Percentiles rank a stretch among this genome's conserved stretches.
These are phyloP conservation scores for Brachyptera putata DNA, from an alignment of 2,888 invertebrate species.

Conservation along the genomic window DNA sequence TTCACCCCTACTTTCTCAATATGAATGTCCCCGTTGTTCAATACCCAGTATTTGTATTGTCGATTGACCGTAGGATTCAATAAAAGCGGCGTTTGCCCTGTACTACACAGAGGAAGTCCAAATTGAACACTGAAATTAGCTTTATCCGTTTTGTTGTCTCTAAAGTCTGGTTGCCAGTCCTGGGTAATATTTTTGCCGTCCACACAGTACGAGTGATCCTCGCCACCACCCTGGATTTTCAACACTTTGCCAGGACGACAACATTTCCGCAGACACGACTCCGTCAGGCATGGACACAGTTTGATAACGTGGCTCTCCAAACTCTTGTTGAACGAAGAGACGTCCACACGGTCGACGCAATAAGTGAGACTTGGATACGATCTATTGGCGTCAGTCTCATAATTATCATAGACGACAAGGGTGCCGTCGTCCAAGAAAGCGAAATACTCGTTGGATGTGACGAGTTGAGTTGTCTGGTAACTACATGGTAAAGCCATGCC, in stretches of 20 bases:
- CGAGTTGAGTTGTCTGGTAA: neutral
- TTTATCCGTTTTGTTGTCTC: neutral
- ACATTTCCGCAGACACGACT: slow-evolving; percentile 6
- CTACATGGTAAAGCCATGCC: slow-evolving; percentile 1
- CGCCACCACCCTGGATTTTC: neutral
- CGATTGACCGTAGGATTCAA: neutral
- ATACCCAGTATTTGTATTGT: neutral
- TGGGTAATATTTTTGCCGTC: neutral
- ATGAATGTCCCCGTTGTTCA: neutral
- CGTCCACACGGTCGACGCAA: slow-evolving; percentile 2
- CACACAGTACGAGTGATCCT: neutral
- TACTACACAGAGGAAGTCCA: neutral
- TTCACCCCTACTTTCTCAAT: neutral
- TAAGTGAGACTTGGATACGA: slow-evolving; percentile 3
- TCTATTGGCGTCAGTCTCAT: neutral
- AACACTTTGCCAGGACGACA: neutral
- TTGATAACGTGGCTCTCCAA: neutral
- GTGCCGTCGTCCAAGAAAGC: slow-evolving; percentile 3
- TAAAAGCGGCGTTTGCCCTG: neutral
- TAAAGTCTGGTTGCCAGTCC: neutral
- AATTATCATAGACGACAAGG: neutral
- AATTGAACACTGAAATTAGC: neutral
- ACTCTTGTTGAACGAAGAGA: neutral
- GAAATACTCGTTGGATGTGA: neutral
- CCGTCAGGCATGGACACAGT: slow-evolving; percentile 8